A percentile compares a stretch with the other conserved stretches of the same genome.
Evolutionary conservation across 2,113 vertebrate species (phyloP).

Genomic region (Tragulus kanchil): DNA sequence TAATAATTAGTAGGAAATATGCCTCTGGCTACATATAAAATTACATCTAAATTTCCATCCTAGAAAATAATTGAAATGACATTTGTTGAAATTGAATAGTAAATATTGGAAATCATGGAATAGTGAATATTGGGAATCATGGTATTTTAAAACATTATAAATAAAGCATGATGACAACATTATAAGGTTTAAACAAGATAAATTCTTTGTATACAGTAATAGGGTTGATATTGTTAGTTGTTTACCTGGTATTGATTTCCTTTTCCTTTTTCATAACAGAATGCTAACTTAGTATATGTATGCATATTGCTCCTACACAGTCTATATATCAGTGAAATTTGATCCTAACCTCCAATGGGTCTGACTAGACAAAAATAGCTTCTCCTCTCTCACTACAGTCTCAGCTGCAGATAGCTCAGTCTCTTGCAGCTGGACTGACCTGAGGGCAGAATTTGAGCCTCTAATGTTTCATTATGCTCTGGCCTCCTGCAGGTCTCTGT

Average conservation of each 20-base stretch:
- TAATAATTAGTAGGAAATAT: not conserved
- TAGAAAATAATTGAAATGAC: not conserved
- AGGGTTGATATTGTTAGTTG: not conserved
- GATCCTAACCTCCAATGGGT: not conserved
- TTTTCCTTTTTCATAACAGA: not conserved
- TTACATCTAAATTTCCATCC: not conserved
- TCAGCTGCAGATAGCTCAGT: not conserved
- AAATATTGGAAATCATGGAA: not conserved
- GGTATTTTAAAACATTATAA: conserved; percentile 17
- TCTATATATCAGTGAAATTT: not conserved
- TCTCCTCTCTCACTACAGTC: not conserved
- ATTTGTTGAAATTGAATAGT: not conserved
- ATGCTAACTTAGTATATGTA: not conserved
- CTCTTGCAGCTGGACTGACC: not conserved
- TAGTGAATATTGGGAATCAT: too few relatives aligned
- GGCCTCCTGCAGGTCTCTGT: not conserved
- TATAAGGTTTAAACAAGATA: not conserved
- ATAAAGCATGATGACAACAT: not conserved
- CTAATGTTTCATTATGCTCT: not conserved
- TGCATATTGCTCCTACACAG: not conserved
- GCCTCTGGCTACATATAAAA: not conserved
- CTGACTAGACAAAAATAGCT: not conserved
- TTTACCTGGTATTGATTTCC: not conserved
- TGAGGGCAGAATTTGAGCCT: not conserved
- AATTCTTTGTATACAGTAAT: not conserved